Evolutionary conservation across 2,797 vertebrate genomes (phyloP).

Genomic region (Megaceryle alcyon): DNA sequence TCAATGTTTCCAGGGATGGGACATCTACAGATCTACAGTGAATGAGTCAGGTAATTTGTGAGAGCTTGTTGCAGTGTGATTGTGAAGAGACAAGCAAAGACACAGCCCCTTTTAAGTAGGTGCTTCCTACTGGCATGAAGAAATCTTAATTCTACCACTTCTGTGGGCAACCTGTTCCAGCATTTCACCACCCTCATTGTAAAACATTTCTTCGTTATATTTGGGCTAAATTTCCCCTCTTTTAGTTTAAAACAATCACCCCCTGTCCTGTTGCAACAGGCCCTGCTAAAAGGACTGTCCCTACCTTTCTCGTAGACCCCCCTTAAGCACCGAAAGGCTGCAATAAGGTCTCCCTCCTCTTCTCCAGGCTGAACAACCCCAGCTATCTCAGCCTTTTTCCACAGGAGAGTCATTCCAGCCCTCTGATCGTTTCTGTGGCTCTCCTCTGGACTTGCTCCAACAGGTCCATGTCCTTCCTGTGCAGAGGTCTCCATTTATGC

Average conservation of each 20-base stretch:
- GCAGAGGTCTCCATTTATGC: not conserved
- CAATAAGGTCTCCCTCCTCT: not conserved
- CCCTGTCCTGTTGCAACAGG: not conserved
- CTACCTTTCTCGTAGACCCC: not conserved
- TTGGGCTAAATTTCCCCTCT: not conserved
- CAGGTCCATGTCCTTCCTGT: not conserved
- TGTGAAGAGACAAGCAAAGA: no score
- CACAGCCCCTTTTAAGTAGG: no score
- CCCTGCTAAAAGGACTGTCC: not conserved
- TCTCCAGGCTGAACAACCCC: not conserved
- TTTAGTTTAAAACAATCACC: not conserved
- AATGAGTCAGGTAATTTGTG: no score
- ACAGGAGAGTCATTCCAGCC: not conserved
- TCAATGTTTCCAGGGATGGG: not conserved
- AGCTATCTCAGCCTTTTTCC: not conserved
- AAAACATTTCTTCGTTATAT: not conserved
- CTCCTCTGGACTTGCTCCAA: not conserved
- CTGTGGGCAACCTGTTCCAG: not conserved
- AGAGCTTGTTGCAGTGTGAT: no score
- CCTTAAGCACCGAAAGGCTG: not conserved
- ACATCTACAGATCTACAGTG: no score
- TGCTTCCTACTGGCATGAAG: no score
- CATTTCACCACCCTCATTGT: not conserved
- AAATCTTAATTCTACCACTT: not conserved
- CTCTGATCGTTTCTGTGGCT: not conserved